A percentile compares a stretch with the other conserved stretches of the same genome.
Evolutionary conservation across 2,113 vertebrate genomes (phyloP).

Genomic region (Hypocryptadius cinnamomeus): DNA sequence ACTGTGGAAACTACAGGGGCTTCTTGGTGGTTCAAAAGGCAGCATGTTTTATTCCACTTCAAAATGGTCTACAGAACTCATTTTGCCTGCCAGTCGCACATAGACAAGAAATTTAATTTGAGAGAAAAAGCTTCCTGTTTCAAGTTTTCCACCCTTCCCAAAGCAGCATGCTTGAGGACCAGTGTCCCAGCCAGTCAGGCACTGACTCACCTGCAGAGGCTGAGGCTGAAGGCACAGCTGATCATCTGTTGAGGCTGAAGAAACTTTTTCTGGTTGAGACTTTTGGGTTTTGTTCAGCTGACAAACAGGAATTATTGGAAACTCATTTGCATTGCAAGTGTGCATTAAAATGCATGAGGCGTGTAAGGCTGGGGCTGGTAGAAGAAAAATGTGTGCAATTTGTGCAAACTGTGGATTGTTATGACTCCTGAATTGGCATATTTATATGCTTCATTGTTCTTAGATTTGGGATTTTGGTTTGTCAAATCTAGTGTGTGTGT

Average conservation of each 20-base stretch:
- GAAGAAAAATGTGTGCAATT: constrained; percentile 42
- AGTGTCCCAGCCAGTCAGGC: background rate
- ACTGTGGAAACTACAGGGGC: rapidly evolving
- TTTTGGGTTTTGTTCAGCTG: background rate
- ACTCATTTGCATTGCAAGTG: constrained; percentile 47
- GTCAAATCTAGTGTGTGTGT: background rate
- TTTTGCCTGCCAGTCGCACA: background rate
- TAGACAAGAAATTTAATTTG: background rate
- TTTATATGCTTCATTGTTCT: constrained; percentile 51
- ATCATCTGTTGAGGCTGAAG: background rate
- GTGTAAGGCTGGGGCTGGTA: background rate
- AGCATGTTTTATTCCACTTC: background rate
- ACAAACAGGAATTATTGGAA: constrained; percentile 29
- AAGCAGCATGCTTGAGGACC: background rate
- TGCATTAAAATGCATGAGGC: constrained; percentile 50
- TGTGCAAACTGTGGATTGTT: constrained; percentile 47
- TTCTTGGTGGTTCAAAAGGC: background rate
- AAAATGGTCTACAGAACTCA: background rate
- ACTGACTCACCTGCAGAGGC: background rate
- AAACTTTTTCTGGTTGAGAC: background rate
- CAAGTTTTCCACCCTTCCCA: background rate
- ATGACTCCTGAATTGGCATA: constrained; percentile 43
- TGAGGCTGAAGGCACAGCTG: background rate
- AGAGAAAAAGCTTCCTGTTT: rapidly evolving
- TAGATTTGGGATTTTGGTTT: constrained; percentile 34